Conservation (phyloP, 2,888 invertebrate genomes). For the Macaria liturata region DNA sequence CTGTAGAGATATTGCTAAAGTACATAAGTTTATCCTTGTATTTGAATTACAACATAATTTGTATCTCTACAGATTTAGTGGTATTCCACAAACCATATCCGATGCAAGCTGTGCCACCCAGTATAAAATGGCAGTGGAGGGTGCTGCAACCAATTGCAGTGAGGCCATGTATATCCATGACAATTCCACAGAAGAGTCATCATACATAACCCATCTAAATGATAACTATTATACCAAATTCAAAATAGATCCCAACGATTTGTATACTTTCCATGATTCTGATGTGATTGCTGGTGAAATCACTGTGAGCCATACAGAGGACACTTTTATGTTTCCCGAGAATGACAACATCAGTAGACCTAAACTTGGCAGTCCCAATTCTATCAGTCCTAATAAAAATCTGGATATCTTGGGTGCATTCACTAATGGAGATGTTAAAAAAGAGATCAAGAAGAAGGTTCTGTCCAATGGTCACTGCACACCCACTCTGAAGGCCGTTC, state of each 20-base stretch:
- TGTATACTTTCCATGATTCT: slow-evolving; percentile 79
- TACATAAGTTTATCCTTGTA: no score
- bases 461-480: slow-evolving; percentile 67
- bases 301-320: slow-evolving; percentile 77
- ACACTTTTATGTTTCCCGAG: slow-evolving; percentile 67
- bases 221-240: slow-evolving; percentile 77
- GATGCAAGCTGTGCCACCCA: slow-evolving; percentile 79
- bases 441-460: slow-evolving; percentile 53
- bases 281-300: slow-evolving; percentile 77
- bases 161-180: slow-evolving; percentile 76
- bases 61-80: slow-evolving; percentile 66
- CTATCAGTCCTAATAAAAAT: slow-evolving; percentile 61
- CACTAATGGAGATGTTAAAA: slow-evolving; percentile 65
- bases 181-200: slow-evolving; percentile 70
- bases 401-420: slow-evolving; percentile 56
- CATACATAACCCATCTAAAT: slow-evolving; percentile 70
- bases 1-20: no score
- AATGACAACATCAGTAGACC: slow-evolving; percentile 34
- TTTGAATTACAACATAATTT: not conserved
- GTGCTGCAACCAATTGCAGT: slow-evolving; percentile 67
- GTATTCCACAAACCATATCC: slow-evolving; percentile 79
- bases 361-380: no score
- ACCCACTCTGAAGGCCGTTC: slow-evolving; percentile 36
- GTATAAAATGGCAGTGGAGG: slow-evolving; percentile 78
- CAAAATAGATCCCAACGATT: slow-evolving; percentile 78